A percentile compares a stretch with the other conserved stretches of the same genome.
phyloP scores from a whole-genome alignment of 1,140 invertebrate species.

The Bombus cullumanus region DNA sequence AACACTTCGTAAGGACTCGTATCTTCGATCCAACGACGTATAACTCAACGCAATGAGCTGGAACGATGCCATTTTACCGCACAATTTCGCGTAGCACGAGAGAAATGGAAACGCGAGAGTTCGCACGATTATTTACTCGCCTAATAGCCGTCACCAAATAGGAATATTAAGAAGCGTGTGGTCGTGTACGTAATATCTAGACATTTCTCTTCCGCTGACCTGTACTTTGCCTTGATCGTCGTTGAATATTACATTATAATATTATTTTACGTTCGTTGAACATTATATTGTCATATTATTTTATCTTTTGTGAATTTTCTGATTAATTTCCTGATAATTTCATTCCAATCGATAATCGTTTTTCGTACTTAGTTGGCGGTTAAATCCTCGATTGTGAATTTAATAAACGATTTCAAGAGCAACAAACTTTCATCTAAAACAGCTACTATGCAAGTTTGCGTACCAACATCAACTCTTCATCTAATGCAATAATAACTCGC shows the following conservation, averaged over 20 bases:
- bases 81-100: slow-evolving; percentile 19
- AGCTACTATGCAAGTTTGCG: neutral
- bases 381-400: neutral
- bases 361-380: no score
- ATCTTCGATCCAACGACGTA: neutral
- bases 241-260: neutral
- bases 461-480: slow-evolving; percentile 5
- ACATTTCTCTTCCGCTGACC: neutral
- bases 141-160: slow-evolving; percentile 9
- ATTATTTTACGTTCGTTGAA: neutral
- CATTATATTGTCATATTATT: neutral
- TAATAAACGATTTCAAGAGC: neutral
- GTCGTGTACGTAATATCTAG: neutral
- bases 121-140: slow-evolving; percentile 43
- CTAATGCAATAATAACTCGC: slow-evolving; percentile 24
- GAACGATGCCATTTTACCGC: slow-evolving; percentile 43
- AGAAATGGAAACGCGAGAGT: slow-evolving; percentile 7
- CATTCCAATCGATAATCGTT: no score
- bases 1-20: neutral
- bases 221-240: neutral
- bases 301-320: neutral
- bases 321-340: neutral
- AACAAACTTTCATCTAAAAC: neutral
- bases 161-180: slow-evolving; percentile 10
- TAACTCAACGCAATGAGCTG: slow-evolving; percentile 47